Conservation (phyloP, 2,888 invertebrate genomes). For the Sarcophaga caerulescens region DNA sequence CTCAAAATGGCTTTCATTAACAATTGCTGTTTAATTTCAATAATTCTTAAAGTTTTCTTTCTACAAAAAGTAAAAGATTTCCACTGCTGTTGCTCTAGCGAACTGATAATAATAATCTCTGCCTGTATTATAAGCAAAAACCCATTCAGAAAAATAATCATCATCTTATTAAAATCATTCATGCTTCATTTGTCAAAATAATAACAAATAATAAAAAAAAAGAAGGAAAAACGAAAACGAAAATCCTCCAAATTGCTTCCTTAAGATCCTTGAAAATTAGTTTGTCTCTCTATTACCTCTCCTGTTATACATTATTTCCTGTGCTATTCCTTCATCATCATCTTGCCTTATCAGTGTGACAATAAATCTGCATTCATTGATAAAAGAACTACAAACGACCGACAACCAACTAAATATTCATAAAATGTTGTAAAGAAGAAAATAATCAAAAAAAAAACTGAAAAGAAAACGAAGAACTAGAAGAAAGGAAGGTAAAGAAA, state of each 20-base stretch:
- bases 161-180: constrained; percentile 29
- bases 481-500: no score
- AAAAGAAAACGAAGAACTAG: constrained; percentile 39
- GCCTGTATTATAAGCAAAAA: neutral
- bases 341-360: constrained; percentile 42
- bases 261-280: constrained; percentile 37
- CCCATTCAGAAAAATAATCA: neutral
- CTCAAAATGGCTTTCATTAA: no score
- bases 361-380: constrained; percentile 64
- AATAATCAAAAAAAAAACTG: neutral
- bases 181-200: constrained; percentile 37
- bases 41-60: neutral
- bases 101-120: neutral
- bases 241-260: constrained; percentile 36
- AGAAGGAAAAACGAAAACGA: no score
- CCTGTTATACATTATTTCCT: neutral
- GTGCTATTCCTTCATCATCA: neutral
- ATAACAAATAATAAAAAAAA: constrained; percentile 14
- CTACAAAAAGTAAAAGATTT: neutral
- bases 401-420: constrained; percentile 37
- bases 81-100: neutral
- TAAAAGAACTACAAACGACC: constrained; percentile 29
- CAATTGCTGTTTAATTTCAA: no score
- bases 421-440: neutral
- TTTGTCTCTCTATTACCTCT: neutral